Conservation (phyloP, 2,113 vertebrate genomes). For the Saccopteryx leptura region DNA sequence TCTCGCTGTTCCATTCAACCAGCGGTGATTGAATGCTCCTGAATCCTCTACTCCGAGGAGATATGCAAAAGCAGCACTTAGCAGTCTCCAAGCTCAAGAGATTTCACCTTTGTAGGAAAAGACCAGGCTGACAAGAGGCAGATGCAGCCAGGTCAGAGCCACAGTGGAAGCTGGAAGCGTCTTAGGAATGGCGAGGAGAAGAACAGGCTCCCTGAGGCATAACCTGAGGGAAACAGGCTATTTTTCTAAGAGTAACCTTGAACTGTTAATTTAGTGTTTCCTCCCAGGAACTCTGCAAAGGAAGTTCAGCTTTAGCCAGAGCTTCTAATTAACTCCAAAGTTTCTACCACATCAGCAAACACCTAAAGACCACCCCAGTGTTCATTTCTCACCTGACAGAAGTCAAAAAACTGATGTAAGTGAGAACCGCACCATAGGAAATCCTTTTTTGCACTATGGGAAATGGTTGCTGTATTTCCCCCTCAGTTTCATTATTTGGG, state of each 20-base stretch:
- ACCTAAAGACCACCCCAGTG: slow-evolving; percentile 75
- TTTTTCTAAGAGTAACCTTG: slow-evolving; percentile 76
- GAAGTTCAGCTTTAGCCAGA: slow-evolving; percentile 76
- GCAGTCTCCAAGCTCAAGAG: not conserved
- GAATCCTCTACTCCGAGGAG: not conserved
- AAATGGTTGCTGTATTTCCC: slow-evolving; percentile 62
- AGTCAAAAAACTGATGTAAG: slow-evolving; percentile 57
- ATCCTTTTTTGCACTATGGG: slow-evolving; percentile 64
- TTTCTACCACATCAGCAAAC: slow-evolving; percentile 64
- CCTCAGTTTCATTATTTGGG: slow-evolving; percentile 57
- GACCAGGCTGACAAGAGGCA: not conserved
- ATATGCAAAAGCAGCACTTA: not conserved
- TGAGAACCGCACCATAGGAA: slow-evolving; percentile 75
- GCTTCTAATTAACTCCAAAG: slow-evolving; percentile 84
- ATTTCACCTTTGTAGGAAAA: not conserved
- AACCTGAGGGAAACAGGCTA: slow-evolving; percentile 50
- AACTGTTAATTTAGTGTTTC: slow-evolving; percentile 81
- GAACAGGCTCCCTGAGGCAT: slow-evolving; percentile 42
- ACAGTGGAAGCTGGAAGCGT: not conserved
- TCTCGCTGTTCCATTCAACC: not conserved
- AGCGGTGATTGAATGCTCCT: not conserved
- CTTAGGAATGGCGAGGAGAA: slow-evolving; percentile 23
- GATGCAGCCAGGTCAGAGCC: slow-evolving; percentile 15
- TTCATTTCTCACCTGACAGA: slow-evolving; percentile 71
- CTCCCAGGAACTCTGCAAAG: slow-evolving; percentile 78